phyloP scores from a whole-genome alignment of 2,888 invertebrate genomes.

The Lysandra coridon region DNA sequence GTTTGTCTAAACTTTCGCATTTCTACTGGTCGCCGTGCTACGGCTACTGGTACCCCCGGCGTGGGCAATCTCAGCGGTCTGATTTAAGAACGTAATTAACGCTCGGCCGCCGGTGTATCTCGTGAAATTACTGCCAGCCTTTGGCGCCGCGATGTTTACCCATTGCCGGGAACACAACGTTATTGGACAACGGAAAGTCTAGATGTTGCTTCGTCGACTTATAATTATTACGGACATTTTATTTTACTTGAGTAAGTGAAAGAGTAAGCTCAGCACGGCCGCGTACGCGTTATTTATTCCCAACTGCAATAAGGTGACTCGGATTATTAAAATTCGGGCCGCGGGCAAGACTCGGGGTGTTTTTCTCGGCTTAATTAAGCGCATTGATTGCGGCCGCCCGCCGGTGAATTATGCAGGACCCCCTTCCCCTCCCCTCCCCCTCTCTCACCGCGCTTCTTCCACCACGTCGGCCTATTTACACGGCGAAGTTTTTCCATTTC shows the following conservation, averaged over 20 bases:
- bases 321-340: slow-evolving; percentile 8
- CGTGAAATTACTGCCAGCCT: slow-evolving; percentile 8
- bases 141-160: background rate
- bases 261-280: background rate
- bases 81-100: slow-evolving; percentile 22
- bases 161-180: background rate
- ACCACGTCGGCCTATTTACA: slow-evolving; percentile 2
- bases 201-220: background rate
- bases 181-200: background rate
- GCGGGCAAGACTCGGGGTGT: background rate
- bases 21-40: too few species aligned
- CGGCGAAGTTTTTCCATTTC: background rate
- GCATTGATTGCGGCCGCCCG: background rate
- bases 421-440: background rate
- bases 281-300: background rate
- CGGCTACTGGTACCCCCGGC: background rate
- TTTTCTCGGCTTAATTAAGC: slow-evolving; percentile 13
- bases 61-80: background rate
- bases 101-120: background rate
- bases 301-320: background rate
- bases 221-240: background rate
- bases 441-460: background rate
- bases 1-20: too few species aligned
- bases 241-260: background rate
- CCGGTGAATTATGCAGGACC: background rate